Percentiles rank a stretch among this genome's conserved stretches.
phyloP scores from a whole-genome alignment of 2,113 vertebrate species.

The Pycnonotus jocosus region DNA sequence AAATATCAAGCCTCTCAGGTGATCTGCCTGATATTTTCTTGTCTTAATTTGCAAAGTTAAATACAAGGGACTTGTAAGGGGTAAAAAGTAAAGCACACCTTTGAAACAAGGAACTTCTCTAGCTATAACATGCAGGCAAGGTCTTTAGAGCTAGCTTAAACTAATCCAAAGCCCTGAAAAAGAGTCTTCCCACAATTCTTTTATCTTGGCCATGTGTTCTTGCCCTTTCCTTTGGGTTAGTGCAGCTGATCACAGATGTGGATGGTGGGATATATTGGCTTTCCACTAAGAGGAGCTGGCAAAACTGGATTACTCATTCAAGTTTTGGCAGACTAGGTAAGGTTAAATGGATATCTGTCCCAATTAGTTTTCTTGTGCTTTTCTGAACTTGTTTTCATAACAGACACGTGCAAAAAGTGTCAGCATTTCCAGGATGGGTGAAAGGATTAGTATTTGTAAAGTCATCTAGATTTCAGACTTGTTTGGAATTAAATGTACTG shows the following conservation, averaged over 20 bases:
- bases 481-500: neutral
- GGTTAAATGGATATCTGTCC: neutral
- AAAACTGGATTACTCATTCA: neutral
- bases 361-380: neutral
- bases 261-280: neutral
- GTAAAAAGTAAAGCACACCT: neutral
- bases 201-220: neutral
- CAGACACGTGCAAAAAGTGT: neutral
- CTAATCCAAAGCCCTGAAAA: neutral
- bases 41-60: neutral
- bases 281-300: neutral
- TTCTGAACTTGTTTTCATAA: neutral
- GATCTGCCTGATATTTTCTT: neutral
- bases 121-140: neutral
- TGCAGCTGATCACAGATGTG: neutral
- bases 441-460: conserved; percentile 11
- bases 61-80: neutral
- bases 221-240: neutral
- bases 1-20: neutral
- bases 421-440: neutral
- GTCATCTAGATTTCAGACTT: conserved; percentile 8
- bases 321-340: neutral
- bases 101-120: neutral
- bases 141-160: neutral
- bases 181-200: neutral